Evolutionary conservation across 2,113 vertebrate genomes (phyloP).

Genomic region (Probosciger aterrimus): DNA sequence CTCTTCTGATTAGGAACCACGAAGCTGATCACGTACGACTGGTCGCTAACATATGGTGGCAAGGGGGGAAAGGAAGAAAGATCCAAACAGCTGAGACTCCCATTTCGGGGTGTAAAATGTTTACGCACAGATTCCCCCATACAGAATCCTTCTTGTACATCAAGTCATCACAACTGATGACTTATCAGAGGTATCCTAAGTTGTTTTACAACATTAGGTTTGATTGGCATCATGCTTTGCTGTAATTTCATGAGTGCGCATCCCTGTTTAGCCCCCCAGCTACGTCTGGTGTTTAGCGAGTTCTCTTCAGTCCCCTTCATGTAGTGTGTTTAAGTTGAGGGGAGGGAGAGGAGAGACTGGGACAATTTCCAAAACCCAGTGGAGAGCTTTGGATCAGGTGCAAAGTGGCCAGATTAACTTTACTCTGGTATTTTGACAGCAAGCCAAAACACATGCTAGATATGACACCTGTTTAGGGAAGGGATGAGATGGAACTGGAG

Average conservation of each 20-base stretch:
- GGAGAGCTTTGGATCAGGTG: background rate
- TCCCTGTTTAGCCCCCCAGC: background rate
- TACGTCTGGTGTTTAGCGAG: background rate
- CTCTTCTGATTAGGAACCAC: constrained; percentile 97
- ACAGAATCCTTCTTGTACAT: background rate
- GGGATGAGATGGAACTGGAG: background rate
- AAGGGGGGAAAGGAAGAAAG: background rate
- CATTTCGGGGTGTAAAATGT: background rate
- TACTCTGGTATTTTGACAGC: background rate
- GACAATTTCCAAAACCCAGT: background rate
- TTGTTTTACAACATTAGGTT: background rate
- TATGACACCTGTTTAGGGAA: background rate
- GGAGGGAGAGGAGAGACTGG: background rate
- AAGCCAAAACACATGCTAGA: background rate
- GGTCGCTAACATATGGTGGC: constrained; percentile 77
- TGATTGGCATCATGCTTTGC: background rate
- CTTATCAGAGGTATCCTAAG: background rate
- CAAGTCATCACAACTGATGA: background rate
- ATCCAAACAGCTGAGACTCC: background rate
- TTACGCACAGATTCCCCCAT: background rate
- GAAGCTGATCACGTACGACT: constrained; percentile 96
- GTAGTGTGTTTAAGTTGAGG: accelerated
- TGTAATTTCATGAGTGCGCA: accelerated
- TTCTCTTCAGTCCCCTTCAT: background rate
- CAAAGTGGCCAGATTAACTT: background rate